A percentile compares a stretch with the other conserved stretches of the same genome.
phyloP scores from a whole-genome alignment of 2,113 vertebrate genomes.

The Climacteris rufus region DNA sequence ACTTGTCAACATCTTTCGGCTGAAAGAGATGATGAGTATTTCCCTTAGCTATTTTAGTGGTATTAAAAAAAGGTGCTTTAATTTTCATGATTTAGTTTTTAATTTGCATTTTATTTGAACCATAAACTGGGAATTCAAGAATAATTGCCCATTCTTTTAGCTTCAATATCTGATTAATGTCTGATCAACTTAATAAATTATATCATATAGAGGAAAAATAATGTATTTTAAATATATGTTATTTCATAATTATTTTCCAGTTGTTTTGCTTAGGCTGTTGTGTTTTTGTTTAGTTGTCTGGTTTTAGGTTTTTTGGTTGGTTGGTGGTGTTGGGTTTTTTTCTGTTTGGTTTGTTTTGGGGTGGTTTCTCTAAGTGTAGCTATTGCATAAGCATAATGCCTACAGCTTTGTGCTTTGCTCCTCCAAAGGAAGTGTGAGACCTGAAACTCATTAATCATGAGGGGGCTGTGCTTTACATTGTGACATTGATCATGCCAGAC shows the following conservation, averaged over 20 bases:
- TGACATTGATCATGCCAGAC: background rate
- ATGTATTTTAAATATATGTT: background rate
- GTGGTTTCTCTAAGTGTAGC: background rate
- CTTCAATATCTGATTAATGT: background rate
- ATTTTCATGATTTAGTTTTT: background rate
- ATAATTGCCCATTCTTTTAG: background rate
- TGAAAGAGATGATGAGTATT: background rate
- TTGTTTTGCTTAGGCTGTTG: background rate
- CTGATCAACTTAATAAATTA: background rate
- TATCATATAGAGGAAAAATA: background rate
- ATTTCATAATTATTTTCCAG: background rate
- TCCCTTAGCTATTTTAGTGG: background rate
- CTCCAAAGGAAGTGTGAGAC: background rate
- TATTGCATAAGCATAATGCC: background rate
- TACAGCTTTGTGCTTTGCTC: background rate
- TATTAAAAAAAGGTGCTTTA: background rate
- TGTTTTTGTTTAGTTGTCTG: background rate
- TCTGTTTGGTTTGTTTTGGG: background rate
- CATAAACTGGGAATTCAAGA: background rate
- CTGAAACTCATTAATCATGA: background rate
- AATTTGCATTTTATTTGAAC: background rate
- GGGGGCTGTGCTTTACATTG: background rate
- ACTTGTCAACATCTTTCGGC: background rate
- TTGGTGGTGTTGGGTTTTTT: no score
- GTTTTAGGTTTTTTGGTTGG: no score